phyloP scores from a whole-genome alignment of 1,140 invertebrate species.

The Drosophila ananassae region DNA sequence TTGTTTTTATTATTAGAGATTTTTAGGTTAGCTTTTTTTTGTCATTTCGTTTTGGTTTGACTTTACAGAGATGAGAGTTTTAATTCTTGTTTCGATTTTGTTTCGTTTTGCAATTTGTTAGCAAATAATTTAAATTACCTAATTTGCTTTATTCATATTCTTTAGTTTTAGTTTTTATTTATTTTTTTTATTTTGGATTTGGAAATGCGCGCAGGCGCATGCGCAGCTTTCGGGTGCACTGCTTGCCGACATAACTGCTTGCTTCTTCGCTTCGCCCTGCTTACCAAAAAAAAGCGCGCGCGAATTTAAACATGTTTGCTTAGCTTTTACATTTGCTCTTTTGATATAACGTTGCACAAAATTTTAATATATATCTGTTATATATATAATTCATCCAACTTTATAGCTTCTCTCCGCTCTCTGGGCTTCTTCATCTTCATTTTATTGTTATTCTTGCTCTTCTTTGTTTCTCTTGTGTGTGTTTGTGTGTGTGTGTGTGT shows the following conservation, averaged over 20 bases:
- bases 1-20: slow-evolving; percentile 41
- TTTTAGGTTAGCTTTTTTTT: slow-evolving; percentile 22
- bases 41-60: slow-evolving; percentile 29
- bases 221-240: not conserved
- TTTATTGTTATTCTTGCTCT: not conserved
- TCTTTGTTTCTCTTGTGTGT: slow-evolving; percentile 7
- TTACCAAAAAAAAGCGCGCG: slow-evolving; percentile 27
- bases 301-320: slow-evolving; percentile 21
- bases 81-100: slow-evolving; percentile 3
- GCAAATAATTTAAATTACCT: slow-evolving; percentile 56
- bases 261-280: slow-evolving; percentile 11
- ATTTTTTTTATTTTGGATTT: slow-evolving; percentile 14
- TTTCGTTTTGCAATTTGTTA: slow-evolving; percentile 44
- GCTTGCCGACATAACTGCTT: slow-evolving; percentile 1
- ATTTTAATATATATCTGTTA: slow-evolving; percentile 63
- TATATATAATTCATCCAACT: slow-evolving; percentile 51
- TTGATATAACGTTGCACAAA: slow-evolving; percentile 80
- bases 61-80: slow-evolving; percentile 22
- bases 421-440: not conserved
- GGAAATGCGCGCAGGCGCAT: slow-evolving; percentile 35
- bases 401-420: slow-evolving; percentile 55
- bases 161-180: not conserved
- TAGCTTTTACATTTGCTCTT: slow-evolving; percentile 52
- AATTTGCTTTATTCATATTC: slow-evolving; percentile 37
- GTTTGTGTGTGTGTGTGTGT: not conserved